Evolutionary conservation across 2,888 invertebrate species (phyloP).

Genomic region (Psylliodes chrysocephalus): DNA sequence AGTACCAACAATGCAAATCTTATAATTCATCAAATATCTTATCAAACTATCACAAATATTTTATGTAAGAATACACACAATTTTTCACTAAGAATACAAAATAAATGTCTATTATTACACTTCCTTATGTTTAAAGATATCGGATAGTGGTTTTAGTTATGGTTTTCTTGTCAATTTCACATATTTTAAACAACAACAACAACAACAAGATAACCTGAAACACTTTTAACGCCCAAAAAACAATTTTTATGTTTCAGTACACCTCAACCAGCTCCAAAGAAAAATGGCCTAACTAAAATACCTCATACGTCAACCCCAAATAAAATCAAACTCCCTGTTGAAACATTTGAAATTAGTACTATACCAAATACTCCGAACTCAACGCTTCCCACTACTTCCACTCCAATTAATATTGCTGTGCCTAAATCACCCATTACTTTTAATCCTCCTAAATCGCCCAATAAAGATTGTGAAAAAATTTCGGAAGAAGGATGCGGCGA

Average conservation of each 20-base stretch:
- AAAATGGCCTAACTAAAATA: not conserved
- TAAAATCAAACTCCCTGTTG: slow-evolving; percentile 13
- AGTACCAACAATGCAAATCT: too few species aligned
- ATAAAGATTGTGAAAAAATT: not conserved
- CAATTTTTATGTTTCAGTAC: not conserved
- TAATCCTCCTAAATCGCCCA: not conserved
- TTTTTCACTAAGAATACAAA: too few species aligned
- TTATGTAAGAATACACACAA: too few species aligned
- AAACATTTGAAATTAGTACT: slow-evolving; percentile 4
- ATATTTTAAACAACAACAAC: too few species aligned
- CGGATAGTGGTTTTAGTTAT: too few species aligned
- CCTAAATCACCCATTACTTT: not conserved
- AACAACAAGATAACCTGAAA: too few species aligned
- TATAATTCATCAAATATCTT: too few species aligned
- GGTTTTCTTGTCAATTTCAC: too few species aligned
- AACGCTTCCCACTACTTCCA: not conserved
- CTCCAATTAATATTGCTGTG: too few species aligned
- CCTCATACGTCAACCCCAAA: slow-evolving; percentile 37
- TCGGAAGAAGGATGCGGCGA: not conserved
- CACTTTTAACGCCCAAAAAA: not conserved
- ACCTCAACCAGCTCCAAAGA: not conserved
- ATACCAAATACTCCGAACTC: slow-evolving; percentile 4
- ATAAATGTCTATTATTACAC: too few species aligned
- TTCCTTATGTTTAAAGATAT: too few species aligned
- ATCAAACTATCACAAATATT: too few species aligned